These are phyloP conservation scores for Orthosia cruda DNA, from an alignment of 2,888 invertebrate genomes.

Conservation along the genomic window DNA sequence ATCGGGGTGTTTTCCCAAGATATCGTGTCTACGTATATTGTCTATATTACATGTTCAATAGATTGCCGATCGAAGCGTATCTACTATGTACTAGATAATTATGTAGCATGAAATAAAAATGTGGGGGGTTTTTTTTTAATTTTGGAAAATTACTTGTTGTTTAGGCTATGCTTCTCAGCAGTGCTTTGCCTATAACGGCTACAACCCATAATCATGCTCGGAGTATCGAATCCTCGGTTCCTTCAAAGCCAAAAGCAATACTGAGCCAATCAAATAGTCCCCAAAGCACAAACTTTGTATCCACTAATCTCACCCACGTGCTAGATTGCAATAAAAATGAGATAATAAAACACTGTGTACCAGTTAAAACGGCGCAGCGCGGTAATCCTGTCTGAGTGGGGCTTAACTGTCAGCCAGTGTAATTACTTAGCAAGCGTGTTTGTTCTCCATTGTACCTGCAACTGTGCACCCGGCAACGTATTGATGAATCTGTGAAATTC, in stretches of 20 bases:
- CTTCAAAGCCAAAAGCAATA: not conserved
- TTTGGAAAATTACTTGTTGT: no score
- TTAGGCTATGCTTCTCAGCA: no score
- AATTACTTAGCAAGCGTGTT: conserved; percentile 61
- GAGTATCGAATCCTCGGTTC: not conserved
- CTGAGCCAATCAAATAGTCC: not conserved
- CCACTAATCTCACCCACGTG: conserved; percentile 21
- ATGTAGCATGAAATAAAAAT: no score
- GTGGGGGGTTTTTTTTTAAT: no score
- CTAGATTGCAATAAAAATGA: conserved; percentile 45
- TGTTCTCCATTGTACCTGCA: conserved; percentile 41
- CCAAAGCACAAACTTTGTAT: not conserved
- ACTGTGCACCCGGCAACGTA: conserved; percentile 10
- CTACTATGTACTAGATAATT: no score
- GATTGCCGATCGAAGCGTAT: no score
- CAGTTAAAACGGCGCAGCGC: conserved; percentile 49
- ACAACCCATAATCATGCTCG: not conserved
- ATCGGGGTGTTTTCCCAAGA: no score
- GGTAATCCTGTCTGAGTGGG: conserved; percentile 78
- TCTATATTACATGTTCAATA: no score
- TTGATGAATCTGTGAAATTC: conserved; percentile 26
- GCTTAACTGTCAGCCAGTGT: conserved; percentile 64
- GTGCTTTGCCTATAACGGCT: not conserved
- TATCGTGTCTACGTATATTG: no score
- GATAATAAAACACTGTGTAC: conserved; percentile 52